phyloP scores from a whole-genome alignment of 2,113 vertebrate genomes.

The Melanostigma gelatinosum region DNA sequence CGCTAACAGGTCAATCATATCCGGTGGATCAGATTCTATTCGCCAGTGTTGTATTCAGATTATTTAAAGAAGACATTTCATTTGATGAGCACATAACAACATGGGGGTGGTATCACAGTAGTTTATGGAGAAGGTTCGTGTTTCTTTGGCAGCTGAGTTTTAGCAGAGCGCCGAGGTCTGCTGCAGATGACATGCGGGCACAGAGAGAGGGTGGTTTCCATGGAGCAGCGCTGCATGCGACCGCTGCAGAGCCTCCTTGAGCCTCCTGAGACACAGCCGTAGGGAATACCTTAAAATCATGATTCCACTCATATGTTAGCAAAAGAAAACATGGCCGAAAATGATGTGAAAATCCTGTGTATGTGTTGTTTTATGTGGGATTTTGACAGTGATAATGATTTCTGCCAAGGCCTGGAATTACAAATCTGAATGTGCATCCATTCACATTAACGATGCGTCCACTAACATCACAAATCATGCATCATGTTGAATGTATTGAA shows the following conservation, averaged over 20 bases:
- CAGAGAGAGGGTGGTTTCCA: conserved; percentile 75
- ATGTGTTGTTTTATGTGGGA: conserved; percentile 37
- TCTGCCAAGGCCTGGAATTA: conserved; percentile 24
- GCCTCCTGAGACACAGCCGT: conserved; percentile 76
- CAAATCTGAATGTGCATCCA: conserved; percentile 11
- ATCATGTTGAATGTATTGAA: conserved; percentile 63
- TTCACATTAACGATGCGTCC: conserved; percentile 43
- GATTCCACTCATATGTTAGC: conserved; percentile 40
- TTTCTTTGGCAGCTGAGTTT: conserved; percentile 45
- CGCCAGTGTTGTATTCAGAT: background rate
- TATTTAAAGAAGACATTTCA: background rate
- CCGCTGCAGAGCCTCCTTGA: conserved; percentile 79
- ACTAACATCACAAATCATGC: conserved; percentile 47
- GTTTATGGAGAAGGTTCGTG: conserved; percentile 30
- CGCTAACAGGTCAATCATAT: conserved; percentile 59
- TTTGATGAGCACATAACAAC: background rate
- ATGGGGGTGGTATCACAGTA: background rate
- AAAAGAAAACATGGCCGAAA: conserved; percentile 15
- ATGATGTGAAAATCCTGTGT: background rate
- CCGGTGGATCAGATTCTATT: conserved; percentile 23
- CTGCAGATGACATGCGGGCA: conserved; percentile 53
- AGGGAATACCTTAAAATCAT: conserved; percentile 63
- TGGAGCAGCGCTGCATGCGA: conserved; percentile 71
- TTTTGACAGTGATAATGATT: conserved; percentile 21
- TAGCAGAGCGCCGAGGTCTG: conserved; percentile 39